Base-by-base conservation (phyloP, 2,113 vertebrate genomes). In the Serinus canaria region DNA sequence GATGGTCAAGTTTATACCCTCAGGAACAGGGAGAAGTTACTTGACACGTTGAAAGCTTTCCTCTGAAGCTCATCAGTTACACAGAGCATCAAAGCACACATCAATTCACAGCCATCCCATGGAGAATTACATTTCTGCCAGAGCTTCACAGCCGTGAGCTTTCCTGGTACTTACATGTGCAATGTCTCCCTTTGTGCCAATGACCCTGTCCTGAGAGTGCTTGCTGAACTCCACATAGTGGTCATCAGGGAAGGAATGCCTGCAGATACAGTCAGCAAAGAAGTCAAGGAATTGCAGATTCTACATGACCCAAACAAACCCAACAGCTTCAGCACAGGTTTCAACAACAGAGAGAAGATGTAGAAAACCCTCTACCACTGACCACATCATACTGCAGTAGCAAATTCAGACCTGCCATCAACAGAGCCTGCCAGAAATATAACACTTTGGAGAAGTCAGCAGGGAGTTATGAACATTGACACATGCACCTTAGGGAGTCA, bases 171-270 rank as follows among this genome's bases (percentile, higher is more conserved):
- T 98, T 96, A 99, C 99, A 49, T 99, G 99, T 85, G 99, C 99
- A 63, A 99, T 98, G 73, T 99, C 99, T 89, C 99, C 99, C 97
- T 99, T 99, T 25, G 99, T 99, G 89, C 99, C 99, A 88, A 99
- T 99, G 95, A 99, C 99, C 43, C 99, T 98, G 90, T 99, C 99
- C 96, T 99, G 99, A 87, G 99, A 99, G 55, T 99, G 99, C 97
- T 99, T 99, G 97, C 99, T 99, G 98, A 99, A 99, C 96, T 99
- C 99, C 94, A 99, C 99, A 60, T 99, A 99, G 95, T 99, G 99
- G 97, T 99, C 99, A 86, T 99, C 99, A 69, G 98, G 98, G 97
- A 99, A 99, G 62, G 99, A 99, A 98, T 99, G 99, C 96, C 99
- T 99, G 95, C 3, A 76, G 83, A 78, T 10, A 96, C 78, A 95